phyloP scores from a whole-genome alignment of 1,140 invertebrate genomes.

The Trichogramma pretiosum region DNA sequence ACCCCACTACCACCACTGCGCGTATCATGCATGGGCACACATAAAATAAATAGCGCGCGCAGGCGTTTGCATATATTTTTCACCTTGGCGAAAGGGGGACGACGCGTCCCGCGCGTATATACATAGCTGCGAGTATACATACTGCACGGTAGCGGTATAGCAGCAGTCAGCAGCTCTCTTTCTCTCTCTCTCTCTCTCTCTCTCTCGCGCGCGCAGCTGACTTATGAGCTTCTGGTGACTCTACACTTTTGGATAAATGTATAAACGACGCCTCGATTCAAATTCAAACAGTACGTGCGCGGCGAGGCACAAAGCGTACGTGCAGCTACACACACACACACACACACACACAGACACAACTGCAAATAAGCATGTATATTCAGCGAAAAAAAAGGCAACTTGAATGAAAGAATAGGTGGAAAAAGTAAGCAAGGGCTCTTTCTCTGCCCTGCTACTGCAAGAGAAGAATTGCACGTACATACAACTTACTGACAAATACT shows the following conservation, averaged over 20 bases:
- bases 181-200: background rate
- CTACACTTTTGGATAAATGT: constrained; percentile 41
- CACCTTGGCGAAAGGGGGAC: no score
- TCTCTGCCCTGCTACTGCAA: no score
- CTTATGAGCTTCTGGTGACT: constrained; percentile 45
- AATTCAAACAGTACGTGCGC: constrained; percentile 33
- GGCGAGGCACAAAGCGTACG: constrained; percentile 6
- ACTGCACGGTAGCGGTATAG: no score
- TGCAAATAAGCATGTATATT: no score
- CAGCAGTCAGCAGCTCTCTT: constrained; percentile 1
- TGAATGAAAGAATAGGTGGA: background rate
- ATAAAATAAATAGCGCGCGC: background rate
- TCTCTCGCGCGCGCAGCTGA: constrained; percentile 35
- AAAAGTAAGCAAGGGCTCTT: background rate
- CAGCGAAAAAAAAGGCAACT: no score
- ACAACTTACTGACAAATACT: no score
- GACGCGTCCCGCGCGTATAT: no score
- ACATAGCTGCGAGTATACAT: no score
- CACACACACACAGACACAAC: constrained; percentile 27
- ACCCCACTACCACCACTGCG: no score
- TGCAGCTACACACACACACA: background rate
- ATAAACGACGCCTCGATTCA: constrained; percentile 39
- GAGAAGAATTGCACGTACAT: no score
- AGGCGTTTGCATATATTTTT: background rate
- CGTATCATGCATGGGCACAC: no score